A percentile compares a stretch with the other conserved stretches of the same genome.
phyloP scores from a whole-genome alignment of 2,888 invertebrate species.

The Podabrus alpinus region DNA sequence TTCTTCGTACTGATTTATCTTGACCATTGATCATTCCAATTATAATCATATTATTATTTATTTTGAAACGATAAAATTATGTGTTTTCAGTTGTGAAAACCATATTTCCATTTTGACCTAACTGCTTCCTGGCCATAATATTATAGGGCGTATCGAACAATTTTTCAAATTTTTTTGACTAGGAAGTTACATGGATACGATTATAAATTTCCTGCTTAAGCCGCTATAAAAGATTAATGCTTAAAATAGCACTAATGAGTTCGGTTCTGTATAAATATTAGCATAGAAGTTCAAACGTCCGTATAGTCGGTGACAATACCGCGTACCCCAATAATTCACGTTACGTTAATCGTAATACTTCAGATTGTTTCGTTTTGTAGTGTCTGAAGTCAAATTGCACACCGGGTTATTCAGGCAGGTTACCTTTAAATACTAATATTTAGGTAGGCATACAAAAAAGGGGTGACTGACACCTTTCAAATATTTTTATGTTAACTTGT shows the following conservation, averaged over 20 bases:
- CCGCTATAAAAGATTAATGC: neutral
- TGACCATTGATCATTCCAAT: neutral
- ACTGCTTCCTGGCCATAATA: neutral
- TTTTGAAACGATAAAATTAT: neutral
- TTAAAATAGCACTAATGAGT: conserved; percentile 3
- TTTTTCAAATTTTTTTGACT: neutral
- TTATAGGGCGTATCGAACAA: neutral
- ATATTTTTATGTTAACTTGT: neutral
- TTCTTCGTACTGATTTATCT: neutral
- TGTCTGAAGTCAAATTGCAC: conserved; percentile 29
- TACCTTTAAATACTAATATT: conserved; percentile 18
- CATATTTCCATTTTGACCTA: neutral
- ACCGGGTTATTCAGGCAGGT: conserved; percentile 21
- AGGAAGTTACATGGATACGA: neutral
- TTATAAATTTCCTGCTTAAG: neutral
- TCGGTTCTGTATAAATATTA: conserved; percentile 21
- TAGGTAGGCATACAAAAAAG: conserved; percentile 4
- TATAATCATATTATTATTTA: neutral
- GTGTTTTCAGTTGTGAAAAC: neutral
- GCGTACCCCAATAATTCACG: conserved; percentile 26
- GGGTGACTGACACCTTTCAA: conserved; percentile 25
- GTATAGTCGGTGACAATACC: conserved; percentile 17
- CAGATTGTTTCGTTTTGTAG: conserved; percentile 31
- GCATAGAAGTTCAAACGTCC: conserved; percentile 15
- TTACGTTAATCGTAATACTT: conserved; percentile 31